These are phyloP conservation scores for Phengaris alcon DNA, from an alignment of 2,888 invertebrate species.

Conservation along the genomic window DNA sequence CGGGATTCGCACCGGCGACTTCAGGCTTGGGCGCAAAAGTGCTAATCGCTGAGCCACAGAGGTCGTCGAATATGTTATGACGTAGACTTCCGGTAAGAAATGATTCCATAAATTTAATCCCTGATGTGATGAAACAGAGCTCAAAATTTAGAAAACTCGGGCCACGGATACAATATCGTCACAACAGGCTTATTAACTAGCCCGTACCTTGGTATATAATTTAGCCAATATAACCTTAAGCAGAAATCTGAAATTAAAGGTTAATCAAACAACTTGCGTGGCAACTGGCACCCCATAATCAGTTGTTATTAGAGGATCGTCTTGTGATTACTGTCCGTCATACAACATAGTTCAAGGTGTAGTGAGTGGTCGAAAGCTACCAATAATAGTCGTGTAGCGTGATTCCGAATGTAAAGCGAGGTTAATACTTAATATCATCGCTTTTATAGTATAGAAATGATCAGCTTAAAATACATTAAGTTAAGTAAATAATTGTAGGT, in stretches of 20 bases:
- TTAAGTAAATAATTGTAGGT: not conserved
- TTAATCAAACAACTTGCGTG: not conserved
- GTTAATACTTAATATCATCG: not conserved
- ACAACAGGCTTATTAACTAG: not conserved
- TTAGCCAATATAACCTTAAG: not conserved
- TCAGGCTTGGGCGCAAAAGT: too few species aligned
- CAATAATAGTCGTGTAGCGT: not conserved
- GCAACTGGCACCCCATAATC: not conserved
- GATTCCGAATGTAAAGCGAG: not conserved
- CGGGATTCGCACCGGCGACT: too few species aligned
- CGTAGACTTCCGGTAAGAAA: not conserved
- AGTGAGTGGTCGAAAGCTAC: not conserved
- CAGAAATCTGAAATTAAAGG: not conserved
- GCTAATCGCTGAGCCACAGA: too few species aligned
- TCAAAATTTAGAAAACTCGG: too few species aligned
- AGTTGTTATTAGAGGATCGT: not conserved
- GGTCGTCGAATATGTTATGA: too few species aligned
- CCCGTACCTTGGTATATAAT: not conserved
- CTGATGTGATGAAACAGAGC: too few species aligned
- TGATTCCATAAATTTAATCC: too few species aligned
- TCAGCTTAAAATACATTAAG: too few species aligned
- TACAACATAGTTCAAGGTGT: slow-evolving; percentile 1
- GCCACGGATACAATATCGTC: too few species aligned
- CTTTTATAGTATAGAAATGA: too few species aligned
- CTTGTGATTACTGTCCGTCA: not conserved